Percentiles rank a stretch among this genome's conserved stretches.
Evolutionary conservation across 1,140 invertebrate species (phyloP).

Genomic region (Euborellia annulipes): DNA sequence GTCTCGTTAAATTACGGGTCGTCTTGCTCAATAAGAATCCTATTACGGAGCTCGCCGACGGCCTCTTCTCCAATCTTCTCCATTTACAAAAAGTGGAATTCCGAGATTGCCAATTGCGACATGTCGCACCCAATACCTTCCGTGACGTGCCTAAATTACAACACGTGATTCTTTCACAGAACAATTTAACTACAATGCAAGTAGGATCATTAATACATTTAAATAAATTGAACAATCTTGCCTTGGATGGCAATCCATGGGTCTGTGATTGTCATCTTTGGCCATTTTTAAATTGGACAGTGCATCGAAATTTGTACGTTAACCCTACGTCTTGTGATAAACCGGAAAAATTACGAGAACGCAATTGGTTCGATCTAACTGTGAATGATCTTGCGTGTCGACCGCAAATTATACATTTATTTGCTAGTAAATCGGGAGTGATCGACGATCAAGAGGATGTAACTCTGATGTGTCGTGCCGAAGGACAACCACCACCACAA

Average conservation of each 20-base stretch:
- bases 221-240: slow-evolving; percentile 49
- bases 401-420: slow-evolving; percentile 48
- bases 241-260: slow-evolving; percentile 70
- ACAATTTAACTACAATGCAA: slow-evolving; percentile 43
- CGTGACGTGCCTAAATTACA: slow-evolving; percentile 47
- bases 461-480: slow-evolving; percentile 52
- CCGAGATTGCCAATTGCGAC: slow-evolving; percentile 50
- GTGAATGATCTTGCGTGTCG: slow-evolving; percentile 69
- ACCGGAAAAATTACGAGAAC: slow-evolving; percentile 44
- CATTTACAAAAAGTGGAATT: slow-evolving; percentile 60
- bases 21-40: slow-evolving; percentile 57
- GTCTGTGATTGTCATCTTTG: slow-evolving; percentile 72
- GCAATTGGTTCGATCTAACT: slow-evolving; percentile 50
- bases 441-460: slow-evolving; percentile 9
- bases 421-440: slow-evolving; percentile 11
- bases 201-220: slow-evolving; percentile 39
- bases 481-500: slow-evolving; percentile 56
- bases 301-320: slow-evolving; percentile 51
- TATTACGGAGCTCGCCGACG: slow-evolving; percentile 49
- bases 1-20: slow-evolving; percentile 47
- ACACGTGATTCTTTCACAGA: slow-evolving; percentile 49
- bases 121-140: slow-evolving; percentile 54
- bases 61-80: slow-evolving; percentile 54
- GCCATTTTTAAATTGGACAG: slow-evolving; percentile 57
- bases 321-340: slow-evolving; percentile 50